Base-by-base conservation (phyloP, 2,113 vertebrate species). In the Asarcornis scutulata region DNA sequence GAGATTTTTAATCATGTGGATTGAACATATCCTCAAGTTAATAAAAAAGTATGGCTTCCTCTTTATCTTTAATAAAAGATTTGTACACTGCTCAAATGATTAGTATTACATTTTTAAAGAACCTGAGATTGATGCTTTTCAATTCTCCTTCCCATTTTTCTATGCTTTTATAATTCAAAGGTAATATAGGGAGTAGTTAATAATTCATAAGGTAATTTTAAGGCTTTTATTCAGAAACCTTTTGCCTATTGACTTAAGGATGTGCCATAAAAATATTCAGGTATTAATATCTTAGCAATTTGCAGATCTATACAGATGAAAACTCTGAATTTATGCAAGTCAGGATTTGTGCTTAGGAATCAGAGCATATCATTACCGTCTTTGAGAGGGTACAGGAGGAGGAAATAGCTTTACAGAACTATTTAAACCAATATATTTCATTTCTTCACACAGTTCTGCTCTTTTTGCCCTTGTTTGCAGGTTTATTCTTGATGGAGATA, bases 1-100 rank as follows among this genome's bases (percentile, higher is more conserved):
- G 96, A 97, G 97, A 97, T 97, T 98, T 98, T 98, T 98, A 98
- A 98, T 98, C 97, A 97, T 96, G 92, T 83, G 93, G 95, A 97
- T 97, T 96, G 97, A 97, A 96, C 90, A 75, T 96, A 97, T 97
- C 97, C 96, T 97, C 91, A 60, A 97, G 96, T 98, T 98, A 98
- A 98, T 98, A 98, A 97, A 98, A 98, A 97, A 71, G 71, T 86
- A 98, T 95, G 96, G 97, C 94, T 95, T 97, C 93, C 91, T 97
- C 98, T 98, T 98, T 97, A 97, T 96, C 97, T 97, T 97, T 98
- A 98, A 98, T 98, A 98, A 98, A 98, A 98, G 97, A 98, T 98
- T 98, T 98, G 97, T 97, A 98, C 95, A 97, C 95, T 96, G 89
- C 93, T 97, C 92, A 91, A 97, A 97, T 97, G 95, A 98, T 97